A percentile compares a stretch with the other conserved stretches of the same genome.
These are phyloP conservation scores for Drosophila putrida DNA, from an alignment of 2,888 invertebrate species.

Conservation along the genomic window DNA sequence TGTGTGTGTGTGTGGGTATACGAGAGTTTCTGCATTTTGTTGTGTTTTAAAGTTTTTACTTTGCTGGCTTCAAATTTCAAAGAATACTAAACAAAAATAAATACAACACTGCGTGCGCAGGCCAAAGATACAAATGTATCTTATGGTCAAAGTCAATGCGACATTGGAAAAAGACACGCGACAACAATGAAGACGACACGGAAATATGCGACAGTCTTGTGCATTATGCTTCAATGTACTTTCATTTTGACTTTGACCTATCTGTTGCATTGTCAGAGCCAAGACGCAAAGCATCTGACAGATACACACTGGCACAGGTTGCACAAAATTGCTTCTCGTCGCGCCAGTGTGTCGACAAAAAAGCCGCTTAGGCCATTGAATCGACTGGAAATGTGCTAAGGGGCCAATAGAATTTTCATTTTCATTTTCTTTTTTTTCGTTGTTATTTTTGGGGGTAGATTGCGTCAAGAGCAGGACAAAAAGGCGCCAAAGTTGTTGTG, in stretches of 20 bases:
- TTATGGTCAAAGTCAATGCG: conserved; percentile 52
- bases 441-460: conserved; percentile 29
- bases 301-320: conserved; percentile 11
- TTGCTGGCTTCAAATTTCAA: background rate
- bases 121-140: conserved; percentile 47
- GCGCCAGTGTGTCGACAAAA: conserved; percentile 21
- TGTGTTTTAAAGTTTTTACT: conserved; percentile 16
- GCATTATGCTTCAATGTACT: background rate
- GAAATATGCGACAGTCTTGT: conserved; percentile 33
- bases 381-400: conserved; percentile 38
- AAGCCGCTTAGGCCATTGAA: conserved; percentile 32
- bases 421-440: background rate
- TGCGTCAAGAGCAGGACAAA: conserved; percentile 42
- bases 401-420: conserved; percentile 7
- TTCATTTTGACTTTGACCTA: conserved; percentile 24
- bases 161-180: conserved; percentile 19
- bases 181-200: conserved; percentile 27
- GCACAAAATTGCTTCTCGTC: background rate
- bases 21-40: conserved; percentile 39
- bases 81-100: conserved; percentile 24
- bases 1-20: conserved; percentile 28
- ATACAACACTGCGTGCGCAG: background rate
- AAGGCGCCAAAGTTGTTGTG: conserved; percentile 65
- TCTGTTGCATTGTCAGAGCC: conserved; percentile 47
- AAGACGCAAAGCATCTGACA: conserved; percentile 1